These are phyloP conservation scores for Mycalesis mineus DNA, from an alignment of 2,888 invertebrate genomes.

Conservation along the genomic window DNA sequence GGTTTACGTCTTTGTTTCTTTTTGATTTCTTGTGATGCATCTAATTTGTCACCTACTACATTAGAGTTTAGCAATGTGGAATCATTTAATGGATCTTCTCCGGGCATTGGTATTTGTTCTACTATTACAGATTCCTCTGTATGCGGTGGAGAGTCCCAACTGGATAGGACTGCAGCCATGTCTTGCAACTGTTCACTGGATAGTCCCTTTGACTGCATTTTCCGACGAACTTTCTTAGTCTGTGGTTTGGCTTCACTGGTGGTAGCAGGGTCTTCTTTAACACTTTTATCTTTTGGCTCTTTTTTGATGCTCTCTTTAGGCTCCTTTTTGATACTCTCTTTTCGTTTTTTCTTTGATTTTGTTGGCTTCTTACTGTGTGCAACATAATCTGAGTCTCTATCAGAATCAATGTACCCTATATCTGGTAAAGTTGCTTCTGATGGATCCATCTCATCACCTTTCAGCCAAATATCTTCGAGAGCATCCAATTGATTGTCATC, in stretches of 20 bases:
- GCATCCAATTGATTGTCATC: constrained; percentile 86
- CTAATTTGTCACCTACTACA: not conserved
- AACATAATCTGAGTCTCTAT: constrained; percentile 68
- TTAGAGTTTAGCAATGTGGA: not conserved
- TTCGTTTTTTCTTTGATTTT: constrained; percentile 48
- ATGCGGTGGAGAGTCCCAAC: constrained; percentile 63
- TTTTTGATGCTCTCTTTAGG: constrained; percentile 36
- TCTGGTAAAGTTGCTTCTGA: constrained; percentile 69
- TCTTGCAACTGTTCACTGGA: constrained; percentile 54
- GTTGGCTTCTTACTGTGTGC: constrained; percentile 49
- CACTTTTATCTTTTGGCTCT: constrained; percentile 37
- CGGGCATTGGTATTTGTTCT: constrained; percentile 36
- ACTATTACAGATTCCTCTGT: constrained; percentile 34
- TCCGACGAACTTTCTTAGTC: constrained; percentile 28
- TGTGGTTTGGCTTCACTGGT: constrained; percentile 26
- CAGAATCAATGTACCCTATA: constrained; percentile 71
- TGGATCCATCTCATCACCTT: constrained; percentile 86
- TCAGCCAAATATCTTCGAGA: constrained; percentile 87
- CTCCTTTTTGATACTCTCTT: constrained; percentile 43
- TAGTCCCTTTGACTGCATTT: constrained; percentile 35
- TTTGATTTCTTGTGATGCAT: constrained; percentile 29
- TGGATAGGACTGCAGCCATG: constrained; percentile 56
- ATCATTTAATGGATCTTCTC: constrained; percentile 24
- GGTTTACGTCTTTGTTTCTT: constrained; percentile 51
- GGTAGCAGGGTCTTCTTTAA: constrained; percentile 31